Base-by-base conservation (phyloP, 2,888 invertebrate species). In the Habroteleia sp. region DNA sequence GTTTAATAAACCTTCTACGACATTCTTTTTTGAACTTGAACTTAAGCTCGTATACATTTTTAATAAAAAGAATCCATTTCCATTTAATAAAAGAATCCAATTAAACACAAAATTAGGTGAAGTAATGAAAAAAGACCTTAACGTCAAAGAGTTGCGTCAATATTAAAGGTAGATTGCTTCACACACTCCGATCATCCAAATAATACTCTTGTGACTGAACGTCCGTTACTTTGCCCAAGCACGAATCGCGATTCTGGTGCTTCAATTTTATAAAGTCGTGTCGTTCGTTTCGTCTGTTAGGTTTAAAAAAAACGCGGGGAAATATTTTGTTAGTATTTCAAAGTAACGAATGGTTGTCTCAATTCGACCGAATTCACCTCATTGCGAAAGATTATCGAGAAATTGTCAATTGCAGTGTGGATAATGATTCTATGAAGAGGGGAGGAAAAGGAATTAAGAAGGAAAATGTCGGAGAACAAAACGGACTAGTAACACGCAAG, bases 391-490 rank as follows among this genome's bases (percentile, higher is more conserved):
- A 81, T 80, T 80, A 79, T 80, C 76, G 77, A 77, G 73, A 76
- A 79, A 81, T 81, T 80, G 78, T 79, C 81, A 79, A 79, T 74
- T 66, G 77, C 52, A 54, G n/a, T n/a, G 48, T 35, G 65, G 54
- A 63, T 74, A 74, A 74, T 73, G 72, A 69, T 73, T 63, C 17
- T 29, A 10, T 20, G 44, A 41, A 44, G 44, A 52, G 25, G 50
- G 58, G n/a, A n/a, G 42, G 8, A 60, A 52, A 46, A 74, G 14
- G 33, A 63, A 63, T 63, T 72, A 73, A 72, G 63, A 74, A 69
- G 23, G 42, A 69, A 52, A 52, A 50, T 27, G 50, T 46, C 27
- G 44, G 27, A 71, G 60, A 65, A 71, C 69, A 66, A 76, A 79
- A 78, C 74, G 62, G 76, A 76, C 76, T 75, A 13, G 35, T 76